phyloP scores from a whole-genome alignment of 2,113 vertebrate species.

The Amazona guildingii region DNA sequence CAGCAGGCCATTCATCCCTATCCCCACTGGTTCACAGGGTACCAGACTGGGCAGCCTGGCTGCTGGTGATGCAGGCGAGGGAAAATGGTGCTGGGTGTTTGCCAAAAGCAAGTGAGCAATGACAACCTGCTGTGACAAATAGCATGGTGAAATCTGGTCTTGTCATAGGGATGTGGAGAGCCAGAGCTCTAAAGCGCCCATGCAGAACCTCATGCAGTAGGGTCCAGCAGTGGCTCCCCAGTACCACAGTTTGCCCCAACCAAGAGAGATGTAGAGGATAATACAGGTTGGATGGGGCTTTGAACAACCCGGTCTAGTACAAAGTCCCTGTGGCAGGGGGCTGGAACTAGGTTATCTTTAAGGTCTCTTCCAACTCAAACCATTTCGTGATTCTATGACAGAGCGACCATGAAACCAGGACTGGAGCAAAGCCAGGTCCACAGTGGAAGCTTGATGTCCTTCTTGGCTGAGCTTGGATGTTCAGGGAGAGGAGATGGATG shows the following conservation, averaged over 20 bases:
- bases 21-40: neutral
- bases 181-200: neutral
- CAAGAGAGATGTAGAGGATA: neutral
- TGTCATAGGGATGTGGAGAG: accelerated
- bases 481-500: neutral
- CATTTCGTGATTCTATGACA: neutral
- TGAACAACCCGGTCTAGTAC: neutral
- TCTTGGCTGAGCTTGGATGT: neutral
- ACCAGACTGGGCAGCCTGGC: neutral
- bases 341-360: neutral
- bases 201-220: neutral
- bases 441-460: neutral
- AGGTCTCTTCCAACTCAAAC: neutral
- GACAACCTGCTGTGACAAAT: neutral
- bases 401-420: accelerated
- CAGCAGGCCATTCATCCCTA: accelerated
- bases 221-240: neutral
- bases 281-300: neutral
- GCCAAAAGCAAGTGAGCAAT: neutral
- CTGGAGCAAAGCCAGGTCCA: neutral
- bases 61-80: neutral
- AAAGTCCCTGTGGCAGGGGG: neutral
- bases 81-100: accelerated
- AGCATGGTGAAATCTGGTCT: neutral
- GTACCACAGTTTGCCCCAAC: accelerated